Evolutionary conservation across 2,888 invertebrate genomes (phyloP), one percentile per base, ranked within the genome.

Genomic region (Drosophila lutescens): DNA sequence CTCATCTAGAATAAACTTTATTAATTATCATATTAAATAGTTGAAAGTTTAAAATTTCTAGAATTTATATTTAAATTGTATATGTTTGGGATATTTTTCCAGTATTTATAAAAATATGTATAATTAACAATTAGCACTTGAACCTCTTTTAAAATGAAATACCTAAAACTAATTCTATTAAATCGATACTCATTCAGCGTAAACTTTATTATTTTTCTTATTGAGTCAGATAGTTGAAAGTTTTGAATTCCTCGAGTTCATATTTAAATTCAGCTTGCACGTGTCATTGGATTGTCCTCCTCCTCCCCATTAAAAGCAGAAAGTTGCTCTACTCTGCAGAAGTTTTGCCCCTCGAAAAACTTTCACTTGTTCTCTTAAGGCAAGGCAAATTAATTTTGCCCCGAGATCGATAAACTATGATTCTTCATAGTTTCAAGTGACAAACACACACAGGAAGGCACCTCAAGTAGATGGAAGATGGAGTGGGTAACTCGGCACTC

Each of bases 381-480:
- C 40, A n/a, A 10, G 26, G 46, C 46, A 66, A 66, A 66, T 66
- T 66, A 53, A 66, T 66, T 66, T 66, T 40, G 32, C 17, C 13
- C 9, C 32, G n/a, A 40, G 58, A 58, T 69, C 43, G 70, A 69
- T 69, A 68, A 46, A 38, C 17, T 38, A 23, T 49, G 41, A 49
- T 49, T 49, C 46, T 50, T 46, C 66, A 15, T 53, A 54, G 67
- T 47, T 66, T 66, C 66, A 5, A 65, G 40, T 65, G 66, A 44
- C 65, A 50, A 4, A 41, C 15, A 15, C 47, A 15, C 57, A 40
- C 26, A 30, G 26, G 54, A 40, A 50, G 53, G 41, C 56, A 34
- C 36, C 23, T 10, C 34, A 12, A 41, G n/a, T 49, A 20, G 53
- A 17, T 30, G 32, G 3, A 15, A 47, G 32, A 47, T 47, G 47